Evolutionary conservation across 2,888 invertebrate species (phyloP).

Genomic region (Pteria penguin): DNA sequence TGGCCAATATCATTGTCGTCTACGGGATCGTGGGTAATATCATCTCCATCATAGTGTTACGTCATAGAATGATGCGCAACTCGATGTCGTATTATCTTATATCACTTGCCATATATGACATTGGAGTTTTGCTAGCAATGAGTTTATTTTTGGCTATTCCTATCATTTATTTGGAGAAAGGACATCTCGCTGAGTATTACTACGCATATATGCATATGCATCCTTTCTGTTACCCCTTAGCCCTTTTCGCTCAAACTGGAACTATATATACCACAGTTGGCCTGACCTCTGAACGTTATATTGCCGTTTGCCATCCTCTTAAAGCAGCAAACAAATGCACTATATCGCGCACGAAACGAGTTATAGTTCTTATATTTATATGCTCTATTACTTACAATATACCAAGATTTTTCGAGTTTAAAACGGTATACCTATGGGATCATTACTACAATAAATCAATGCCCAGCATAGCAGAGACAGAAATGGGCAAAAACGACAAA

Average conservation of each 20-base stretch:
- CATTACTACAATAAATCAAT: slow-evolving; percentile 55
- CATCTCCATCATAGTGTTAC: slow-evolving; percentile 76
- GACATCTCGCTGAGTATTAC: slow-evolving; percentile 90
- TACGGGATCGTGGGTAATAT: slow-evolving; percentile 82
- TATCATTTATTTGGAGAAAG: slow-evolving; percentile 82
- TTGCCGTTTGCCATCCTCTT: slow-evolving; percentile 88
- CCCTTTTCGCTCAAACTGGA: slow-evolving; percentile 93
- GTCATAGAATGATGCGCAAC: slow-evolving; percentile 92
- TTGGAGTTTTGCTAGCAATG: slow-evolving; percentile 87
- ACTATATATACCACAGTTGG: slow-evolving; percentile 91
- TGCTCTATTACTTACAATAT: slow-evolving; percentile 93
- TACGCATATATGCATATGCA: slow-evolving; percentile 88
- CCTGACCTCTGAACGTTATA: slow-evolving; percentile 91
- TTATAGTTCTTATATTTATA: slow-evolving; percentile 89
- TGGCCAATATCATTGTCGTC: slow-evolving; percentile 94
- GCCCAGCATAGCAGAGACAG: slow-evolving; percentile 59
- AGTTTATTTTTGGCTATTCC: slow-evolving; percentile 75
- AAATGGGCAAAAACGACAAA: slow-evolving; percentile 66
- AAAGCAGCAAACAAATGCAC: slow-evolving; percentile 94
- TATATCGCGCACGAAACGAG: slow-evolving; percentile 90
- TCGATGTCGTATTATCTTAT: slow-evolving; percentile 96
- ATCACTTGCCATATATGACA: slow-evolving; percentile 96
- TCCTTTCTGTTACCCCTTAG: slow-evolving; percentile 87
- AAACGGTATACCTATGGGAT: slow-evolving; percentile 45
- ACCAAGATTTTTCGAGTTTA: slow-evolving; percentile 83